Evolutionary conservation across 64 coral and sea anemone species (phyloP), one percentile per base, ranked within the genome.

Genomic region (Dendronephthya gigantea): DNA sequence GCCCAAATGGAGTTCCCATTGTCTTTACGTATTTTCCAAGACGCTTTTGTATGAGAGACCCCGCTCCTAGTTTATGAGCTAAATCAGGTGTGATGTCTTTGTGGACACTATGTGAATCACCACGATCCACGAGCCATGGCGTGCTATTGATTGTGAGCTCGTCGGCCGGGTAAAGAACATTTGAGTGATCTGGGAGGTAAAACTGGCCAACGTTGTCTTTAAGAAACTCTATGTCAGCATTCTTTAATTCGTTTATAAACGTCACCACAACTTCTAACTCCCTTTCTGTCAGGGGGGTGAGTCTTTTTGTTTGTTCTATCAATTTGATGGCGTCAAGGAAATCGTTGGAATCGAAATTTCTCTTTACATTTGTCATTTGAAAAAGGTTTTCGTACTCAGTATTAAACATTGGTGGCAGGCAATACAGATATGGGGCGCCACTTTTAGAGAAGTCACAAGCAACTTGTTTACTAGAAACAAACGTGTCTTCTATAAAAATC

Each of bases 1-100:
- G 94, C 36, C 91, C 91, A 90, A 97, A 97, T 66, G 94, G 91
- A 16, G 83, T 93, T 62, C 94, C 94, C 65, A 93, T 81, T 22
- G 58, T 70, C 19, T 89, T 86, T 11, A 89, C 91, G 84, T 97
- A 97, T 33, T 91, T 97, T 58, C 85, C 75, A 29, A 97, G n/a
- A 47, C 65, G 90, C 41, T 86, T 86, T 25, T 84, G 48, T 66
- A 89, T 86, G 33, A 97, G 55, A 17, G 85, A 93, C 19, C 88
- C 75, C 31, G 87, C 94, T 84, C 94, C 94, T 28, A 97, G 85
- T 62, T 55, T 90, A 83, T 89, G 84, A 12, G 94, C 94, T 47
- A 97, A 81, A 69, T 89, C 88, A 29, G 75, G 70, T 35, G 94
- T 91, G 35, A 86, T 91, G 41, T 97, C 88, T 3, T 59, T 45